Conservation (phyloP, 1,140 invertebrate species). For the Drosophila sproati region DNA sequence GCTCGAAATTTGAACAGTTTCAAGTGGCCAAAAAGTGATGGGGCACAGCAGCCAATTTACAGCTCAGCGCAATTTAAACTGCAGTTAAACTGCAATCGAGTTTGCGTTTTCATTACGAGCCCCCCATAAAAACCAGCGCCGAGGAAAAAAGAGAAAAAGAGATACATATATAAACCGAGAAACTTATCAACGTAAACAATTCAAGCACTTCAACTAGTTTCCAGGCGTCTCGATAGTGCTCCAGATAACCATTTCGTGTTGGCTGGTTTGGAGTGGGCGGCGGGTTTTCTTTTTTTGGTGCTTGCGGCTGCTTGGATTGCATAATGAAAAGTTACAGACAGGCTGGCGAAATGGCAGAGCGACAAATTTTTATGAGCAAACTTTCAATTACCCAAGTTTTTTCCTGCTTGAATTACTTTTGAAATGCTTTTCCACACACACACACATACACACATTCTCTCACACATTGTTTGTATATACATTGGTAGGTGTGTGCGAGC, state of each 20-base stretch:
- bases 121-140: slow-evolving; percentile 63
- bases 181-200: slow-evolving; percentile 81
- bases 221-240: slow-evolving; percentile 74
- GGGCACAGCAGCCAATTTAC: slow-evolving; percentile 8
- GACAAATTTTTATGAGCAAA: slow-evolving; percentile 82
- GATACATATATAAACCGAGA: slow-evolving; percentile 17
- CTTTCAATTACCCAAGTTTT: slow-evolving; percentile 82
- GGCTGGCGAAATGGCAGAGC: slow-evolving; percentile 51
- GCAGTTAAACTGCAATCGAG: slow-evolving; percentile 77
- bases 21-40: slow-evolving; percentile 51
- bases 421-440: slow-evolving; percentile 59
- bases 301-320: slow-evolving; percentile 48
- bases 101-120: slow-evolving; percentile 72
- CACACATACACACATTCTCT: slow-evolving; percentile 10
- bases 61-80: slow-evolving; percentile 61
- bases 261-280: neutral
- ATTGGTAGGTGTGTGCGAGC: slow-evolving; percentile 43
- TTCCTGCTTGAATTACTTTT: slow-evolving; percentile 81
- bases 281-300: neutral
- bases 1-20: slow-evolving; percentile 58
- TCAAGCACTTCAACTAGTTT: slow-evolving; percentile 77
- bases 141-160: slow-evolving; percentile 19
- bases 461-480: neutral
- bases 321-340: slow-evolving; percentile 73
- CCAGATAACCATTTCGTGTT: slow-evolving; percentile 54